Evolutionary conservation across 2,888 invertebrate species (phyloP).

Genomic region (Seira sanloemensis): DNA sequence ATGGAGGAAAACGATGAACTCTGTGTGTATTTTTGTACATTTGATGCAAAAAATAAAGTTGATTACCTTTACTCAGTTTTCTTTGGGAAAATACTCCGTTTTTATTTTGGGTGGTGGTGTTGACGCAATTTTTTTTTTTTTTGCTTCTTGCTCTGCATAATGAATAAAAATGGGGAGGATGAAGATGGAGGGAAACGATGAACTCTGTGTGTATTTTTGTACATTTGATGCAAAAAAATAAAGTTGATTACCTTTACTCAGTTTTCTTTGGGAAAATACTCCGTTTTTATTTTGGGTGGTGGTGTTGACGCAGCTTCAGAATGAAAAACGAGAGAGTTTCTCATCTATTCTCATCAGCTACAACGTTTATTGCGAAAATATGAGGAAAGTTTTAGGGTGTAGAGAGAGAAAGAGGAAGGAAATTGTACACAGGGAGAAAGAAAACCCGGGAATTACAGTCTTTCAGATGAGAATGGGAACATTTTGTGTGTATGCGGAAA

Average conservation of each 20-base stretch:
- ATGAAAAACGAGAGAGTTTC: slow-evolving; percentile 23
- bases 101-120: slow-evolving; percentile 18
- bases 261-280: too few species aligned
- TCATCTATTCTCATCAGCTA: slow-evolving; percentile 46
- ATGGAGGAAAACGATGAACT: neutral
- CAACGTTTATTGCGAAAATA: slow-evolving; percentile 50
- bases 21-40: neutral
- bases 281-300: too few species aligned
- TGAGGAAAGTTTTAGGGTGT: slow-evolving; percentile 40
- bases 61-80: neutral
- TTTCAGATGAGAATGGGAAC: too few species aligned
- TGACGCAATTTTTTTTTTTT: slow-evolving; percentile 8
- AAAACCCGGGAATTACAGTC: too few species aligned
- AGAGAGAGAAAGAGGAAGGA: too few species aligned
- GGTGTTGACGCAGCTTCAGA: slow-evolving; percentile 24
- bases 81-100: too few species aligned
- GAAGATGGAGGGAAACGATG: neutral
- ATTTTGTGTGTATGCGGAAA: too few species aligned
- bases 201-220: neutral
- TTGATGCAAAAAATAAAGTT: neutral
- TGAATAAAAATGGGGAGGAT: neutral
- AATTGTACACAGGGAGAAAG: too few species aligned
- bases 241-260: neutral
- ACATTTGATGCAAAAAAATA: neutral
- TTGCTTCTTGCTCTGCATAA: neutral